Percentiles rank a stretch among this genome's conserved stretches.
These are phyloP conservation scores for Diglossa cyanea DNA, from an alignment of 2,797 vertebrate genomes.

Conservation along the genomic window DNA sequence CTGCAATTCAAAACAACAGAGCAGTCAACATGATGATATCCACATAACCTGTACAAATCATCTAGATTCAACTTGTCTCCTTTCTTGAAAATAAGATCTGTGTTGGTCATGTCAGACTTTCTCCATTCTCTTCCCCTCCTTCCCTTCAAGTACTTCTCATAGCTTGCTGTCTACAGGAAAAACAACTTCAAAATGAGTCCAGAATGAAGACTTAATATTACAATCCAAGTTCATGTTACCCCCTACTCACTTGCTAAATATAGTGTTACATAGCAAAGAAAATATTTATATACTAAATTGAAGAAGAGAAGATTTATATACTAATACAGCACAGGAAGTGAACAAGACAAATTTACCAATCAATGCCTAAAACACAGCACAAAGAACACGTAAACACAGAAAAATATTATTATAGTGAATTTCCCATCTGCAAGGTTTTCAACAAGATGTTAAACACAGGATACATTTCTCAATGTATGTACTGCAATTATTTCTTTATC, in stretches of 20 bases:
- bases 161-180: neutral
- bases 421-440: neutral
- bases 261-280: neutral
- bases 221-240: neutral
- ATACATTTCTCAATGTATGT: neutral
- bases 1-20: constrained; percentile 71
- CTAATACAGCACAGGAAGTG: neutral
- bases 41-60: neutral
- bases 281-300: neutral
- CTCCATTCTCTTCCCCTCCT: neutral
- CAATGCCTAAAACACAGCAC: neutral
- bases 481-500: neutral
- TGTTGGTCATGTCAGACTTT: neutral
- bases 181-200: neutral
- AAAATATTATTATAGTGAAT: neutral
- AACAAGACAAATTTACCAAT: neutral
- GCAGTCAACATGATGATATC: neutral
- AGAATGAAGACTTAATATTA: neutral
- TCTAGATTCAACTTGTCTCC: neutral
- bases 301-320: neutral
- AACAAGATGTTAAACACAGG: neutral
- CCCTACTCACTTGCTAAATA: neutral
- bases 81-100: neutral
- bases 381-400: neutral
- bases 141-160: neutral